Percentiles rank a stretch among this genome's conserved stretches.
Evolutionary conservation across 2,797 vertebrate genomes (phyloP).

Genomic region (Synanceia verrucosa): DNA sequence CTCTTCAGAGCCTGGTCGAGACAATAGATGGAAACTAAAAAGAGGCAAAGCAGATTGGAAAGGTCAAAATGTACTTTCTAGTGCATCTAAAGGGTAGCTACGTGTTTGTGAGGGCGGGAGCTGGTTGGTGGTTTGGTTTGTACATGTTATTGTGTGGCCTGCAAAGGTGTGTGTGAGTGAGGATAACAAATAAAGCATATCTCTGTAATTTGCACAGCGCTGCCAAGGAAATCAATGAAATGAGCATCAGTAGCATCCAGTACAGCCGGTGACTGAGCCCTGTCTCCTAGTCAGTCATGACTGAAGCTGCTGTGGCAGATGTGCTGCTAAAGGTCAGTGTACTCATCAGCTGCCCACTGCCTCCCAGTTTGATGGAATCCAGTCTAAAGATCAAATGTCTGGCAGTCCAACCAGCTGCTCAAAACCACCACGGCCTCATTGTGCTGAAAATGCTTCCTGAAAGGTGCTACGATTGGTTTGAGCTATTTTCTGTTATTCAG

Average conservation of each 20-base stretch:
- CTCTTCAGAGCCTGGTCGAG: conserved; percentile 2
- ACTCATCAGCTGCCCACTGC: conserved; percentile 72
- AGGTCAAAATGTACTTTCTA: conserved; percentile 43
- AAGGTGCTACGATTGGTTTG: conserved; percentile 21
- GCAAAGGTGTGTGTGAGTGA: background rate
- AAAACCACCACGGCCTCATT: conserved; percentile 13
- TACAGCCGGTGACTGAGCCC: conserved; percentile 47
- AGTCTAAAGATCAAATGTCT: conserved; percentile 71
- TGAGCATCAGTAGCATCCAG: conserved; percentile 41
- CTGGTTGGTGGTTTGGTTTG: background rate
- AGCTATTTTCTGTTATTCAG: conserved; percentile 18
- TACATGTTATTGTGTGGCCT: background rate
- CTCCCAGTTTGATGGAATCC: conserved; percentile 61
- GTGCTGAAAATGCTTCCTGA: conserved; percentile 27
- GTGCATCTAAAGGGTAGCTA: conserved; percentile 22
- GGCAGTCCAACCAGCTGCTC: conserved; percentile 45
- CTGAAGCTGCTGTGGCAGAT: conserved; percentile 66
- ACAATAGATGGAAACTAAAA: conserved; percentile 10
- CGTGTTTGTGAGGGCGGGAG: background rate
- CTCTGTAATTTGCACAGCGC: conserved; percentile 35
- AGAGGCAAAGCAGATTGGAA: conserved; percentile 19
- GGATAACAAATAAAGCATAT: conserved; percentile 11
- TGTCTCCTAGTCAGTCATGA: conserved; percentile 59
- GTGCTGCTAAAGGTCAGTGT: conserved; percentile 68
- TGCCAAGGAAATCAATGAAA: conserved; percentile 47